Conservation (phyloP, 1,140 invertebrate species). For the Orius insidiosus region DNA sequence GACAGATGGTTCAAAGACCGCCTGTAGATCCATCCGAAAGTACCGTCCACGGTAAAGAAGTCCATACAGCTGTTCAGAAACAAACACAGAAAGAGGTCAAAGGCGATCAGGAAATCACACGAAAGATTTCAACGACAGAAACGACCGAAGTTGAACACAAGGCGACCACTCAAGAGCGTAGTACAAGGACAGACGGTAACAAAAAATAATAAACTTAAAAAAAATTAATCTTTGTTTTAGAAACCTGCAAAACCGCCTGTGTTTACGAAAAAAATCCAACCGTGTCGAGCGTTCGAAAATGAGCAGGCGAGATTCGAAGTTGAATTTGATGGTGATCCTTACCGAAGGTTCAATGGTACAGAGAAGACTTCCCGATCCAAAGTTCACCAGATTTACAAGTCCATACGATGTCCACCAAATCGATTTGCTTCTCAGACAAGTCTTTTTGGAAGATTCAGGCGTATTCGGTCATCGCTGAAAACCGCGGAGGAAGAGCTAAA, state of each 20-base stretch:
- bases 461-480: constrained; percentile 75
- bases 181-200: constrained; percentile 58
- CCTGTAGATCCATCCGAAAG: constrained; percentile 57
- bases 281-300: constrained; percentile 83
- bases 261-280: constrained; percentile 93
- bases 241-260: constrained; percentile 70
- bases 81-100: constrained; percentile 74
- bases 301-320: constrained; percentile 89
- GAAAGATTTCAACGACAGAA: constrained; percentile 84
- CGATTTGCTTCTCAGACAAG: constrained; percentile 73
- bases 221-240: constrained; percentile 20
- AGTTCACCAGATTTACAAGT: constrained; percentile 61
- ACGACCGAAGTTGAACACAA: constrained; percentile 85
- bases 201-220: neutral
- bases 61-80: constrained; percentile 70
- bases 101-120: constrained; percentile 72
- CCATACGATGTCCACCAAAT: constrained; percentile 77
- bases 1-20: constrained; percentile 6
- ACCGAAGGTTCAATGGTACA: constrained; percentile 81
- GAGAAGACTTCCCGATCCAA: constrained; percentile 85
- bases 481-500: constrained; percentile 76
- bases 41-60: constrained; percentile 69
- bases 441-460: constrained; percentile 83
- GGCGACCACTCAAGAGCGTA: constrained; percentile 66
- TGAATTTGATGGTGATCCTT: constrained; percentile 84